Conservation (phyloP, 2,888 invertebrate genomes). For the Yponomeuta cagnagella region DNA sequence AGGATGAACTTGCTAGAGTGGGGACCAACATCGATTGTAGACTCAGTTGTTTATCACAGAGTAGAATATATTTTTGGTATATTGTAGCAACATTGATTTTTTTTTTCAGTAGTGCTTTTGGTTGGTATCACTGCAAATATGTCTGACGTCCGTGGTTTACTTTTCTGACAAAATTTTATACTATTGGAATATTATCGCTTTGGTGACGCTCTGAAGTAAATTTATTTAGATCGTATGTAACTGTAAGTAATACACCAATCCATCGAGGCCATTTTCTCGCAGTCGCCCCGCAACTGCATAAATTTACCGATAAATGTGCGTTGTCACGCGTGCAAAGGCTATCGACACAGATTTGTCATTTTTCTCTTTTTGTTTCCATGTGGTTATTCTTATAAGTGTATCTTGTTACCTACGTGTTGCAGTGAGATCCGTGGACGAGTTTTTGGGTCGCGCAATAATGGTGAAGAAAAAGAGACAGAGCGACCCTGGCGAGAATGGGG, state of each 20-base stretch:
- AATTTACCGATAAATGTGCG: slow-evolving; percentile 58
- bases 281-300: slow-evolving; percentile 12
- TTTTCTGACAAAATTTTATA: slow-evolving; percentile 55
- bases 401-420: slow-evolving; percentile 64
- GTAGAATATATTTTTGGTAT: not conserved
- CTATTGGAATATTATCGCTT: slow-evolving; percentile 40
- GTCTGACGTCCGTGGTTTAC: slow-evolving; percentile 62
- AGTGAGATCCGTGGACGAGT: slow-evolving; percentile 52
- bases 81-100: not conserved
- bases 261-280: slow-evolving; percentile 28
- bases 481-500: slow-evolving; percentile 78
- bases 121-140: slow-evolving; percentile 60
- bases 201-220: slow-evolving; percentile 36
- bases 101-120: not conserved
- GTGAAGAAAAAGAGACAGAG: slow-evolving; percentile 84
- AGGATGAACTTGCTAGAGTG: not conserved
- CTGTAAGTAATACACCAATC: slow-evolving; percentile 51
- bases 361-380: slow-evolving; percentile 69
- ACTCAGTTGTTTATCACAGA: not conserved
- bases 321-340: slow-evolving; percentile 74
- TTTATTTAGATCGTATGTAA: slow-evolving; percentile 49
- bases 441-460: slow-evolving; percentile 63
- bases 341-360: slow-evolving; percentile 73
- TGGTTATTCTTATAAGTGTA: slow-evolving; percentile 71
- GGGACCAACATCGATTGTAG: slow-evolving; percentile 13